These are phyloP conservation scores for Actinia tenebrosa DNA, from an alignment of 64 coral and sea anemone species.

Conservation along the genomic window DNA sequence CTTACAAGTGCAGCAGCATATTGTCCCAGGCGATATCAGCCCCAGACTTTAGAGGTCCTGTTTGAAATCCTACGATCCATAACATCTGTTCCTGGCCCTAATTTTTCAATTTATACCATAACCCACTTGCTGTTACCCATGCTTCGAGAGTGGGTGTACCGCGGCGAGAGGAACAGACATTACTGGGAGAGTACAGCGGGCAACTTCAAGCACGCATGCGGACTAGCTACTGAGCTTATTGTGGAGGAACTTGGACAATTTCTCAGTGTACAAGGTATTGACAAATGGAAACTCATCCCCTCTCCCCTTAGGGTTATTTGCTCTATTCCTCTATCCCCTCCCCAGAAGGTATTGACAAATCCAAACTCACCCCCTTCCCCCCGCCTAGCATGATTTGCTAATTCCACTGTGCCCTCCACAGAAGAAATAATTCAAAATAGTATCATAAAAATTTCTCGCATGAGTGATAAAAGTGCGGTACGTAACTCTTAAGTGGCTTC, in stretches of 20 bases:
- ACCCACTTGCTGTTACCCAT: constrained; percentile 86
- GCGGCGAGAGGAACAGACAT: constrained; percentile 64
- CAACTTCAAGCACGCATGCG: constrained; percentile 98
- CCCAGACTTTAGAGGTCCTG: constrained; percentile 90
- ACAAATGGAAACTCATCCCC: background rate
- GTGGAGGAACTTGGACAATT: constrained; percentile 90
- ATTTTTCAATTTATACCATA: constrained; percentile 90
- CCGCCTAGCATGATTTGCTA: too few species aligned
- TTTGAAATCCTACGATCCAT: constrained; percentile 89
- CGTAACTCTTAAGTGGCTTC: too few species aligned
- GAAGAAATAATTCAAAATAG: too few species aligned
- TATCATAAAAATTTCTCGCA: too few species aligned
- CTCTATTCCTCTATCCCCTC: background rate
- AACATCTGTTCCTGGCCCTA: constrained; percentile 83
- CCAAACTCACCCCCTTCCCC: background rate
- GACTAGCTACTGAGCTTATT: constrained; percentile 86
- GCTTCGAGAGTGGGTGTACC: constrained; percentile 83
- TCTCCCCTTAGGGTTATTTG: background rate
- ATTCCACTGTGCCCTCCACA: too few species aligned
- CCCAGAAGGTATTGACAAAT: too few species aligned
- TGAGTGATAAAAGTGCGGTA: too few species aligned
- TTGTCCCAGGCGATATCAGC: constrained; percentile 91
- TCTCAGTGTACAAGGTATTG: constrained; percentile 88
- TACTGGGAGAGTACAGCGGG: constrained; percentile 98
- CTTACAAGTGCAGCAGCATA: constrained; percentile 84